These are phyloP conservation scores for Tenthredo livida DNA, from an alignment of 2,888 invertebrate species.

Conservation along the genomic window DNA sequence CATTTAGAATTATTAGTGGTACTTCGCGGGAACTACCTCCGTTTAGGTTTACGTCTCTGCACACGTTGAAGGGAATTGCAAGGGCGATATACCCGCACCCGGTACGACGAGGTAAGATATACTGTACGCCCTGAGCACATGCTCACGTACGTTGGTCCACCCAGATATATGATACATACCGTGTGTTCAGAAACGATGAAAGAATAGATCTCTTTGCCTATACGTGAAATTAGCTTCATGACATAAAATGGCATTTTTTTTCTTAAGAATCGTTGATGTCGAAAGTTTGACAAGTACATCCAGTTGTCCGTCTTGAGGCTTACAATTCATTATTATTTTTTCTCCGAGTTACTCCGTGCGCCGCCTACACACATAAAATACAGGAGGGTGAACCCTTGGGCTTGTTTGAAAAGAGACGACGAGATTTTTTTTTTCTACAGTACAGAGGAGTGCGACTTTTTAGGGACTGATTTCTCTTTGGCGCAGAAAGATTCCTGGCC, in stretches of 20 bases:
- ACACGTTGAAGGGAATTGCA: conserved; percentile 31
- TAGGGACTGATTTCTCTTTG: conserved; percentile 28
- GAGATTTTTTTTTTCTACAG: conserved; percentile 1
- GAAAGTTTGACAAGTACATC: not conserved
- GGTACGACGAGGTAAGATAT: not conserved
- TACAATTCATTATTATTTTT: not conserved
- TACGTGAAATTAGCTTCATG: too few relatives aligned
- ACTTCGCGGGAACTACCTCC: conserved; percentile 36
- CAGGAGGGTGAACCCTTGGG: not conserved
- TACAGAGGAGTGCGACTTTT: conserved; percentile 18
- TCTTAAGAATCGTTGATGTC: not conserved
- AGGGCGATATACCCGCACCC: not conserved
- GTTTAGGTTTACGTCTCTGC: conserved; percentile 36
- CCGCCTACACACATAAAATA: not conserved
- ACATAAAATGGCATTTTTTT: not conserved
- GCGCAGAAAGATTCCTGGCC: not conserved
- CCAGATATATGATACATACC: not conserved
- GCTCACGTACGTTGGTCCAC: not conserved
- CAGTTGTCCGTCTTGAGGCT: not conserved
- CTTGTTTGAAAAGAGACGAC: not conserved
- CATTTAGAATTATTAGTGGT: conserved; percentile 40
- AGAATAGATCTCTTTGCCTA: not conserved
- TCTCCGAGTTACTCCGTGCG: not conserved
- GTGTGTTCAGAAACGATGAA: not conserved
- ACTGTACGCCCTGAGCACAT: not conserved